Base-by-base conservation (phyloP, 2,797 vertebrate genomes). In the Geotrypetes seraphini region DNA sequence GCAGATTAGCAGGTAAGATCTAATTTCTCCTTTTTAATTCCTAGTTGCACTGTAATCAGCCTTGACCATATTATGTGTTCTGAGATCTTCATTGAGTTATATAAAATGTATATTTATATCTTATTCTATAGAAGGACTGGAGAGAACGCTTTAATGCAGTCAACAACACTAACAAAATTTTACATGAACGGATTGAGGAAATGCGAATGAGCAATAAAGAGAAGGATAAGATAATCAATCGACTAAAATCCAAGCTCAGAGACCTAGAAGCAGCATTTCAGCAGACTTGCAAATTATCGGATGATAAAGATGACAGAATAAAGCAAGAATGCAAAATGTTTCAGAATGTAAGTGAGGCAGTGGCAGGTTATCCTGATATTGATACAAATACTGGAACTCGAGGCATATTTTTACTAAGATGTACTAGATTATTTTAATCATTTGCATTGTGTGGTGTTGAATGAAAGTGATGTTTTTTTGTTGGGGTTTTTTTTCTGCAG, bases 261-360 rank as follows among this genome's bases (percentile, higher is more conserved):
- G 89, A 92, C 41, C 71, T 92, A 25, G 84, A 97, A 71, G 89
- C 88, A 37, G 79, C 79, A 0, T 61, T 77, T 34, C 80, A 89
- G 43, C 83, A 79, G 11, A 72, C 85, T 29, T 75, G 83, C 55
- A 87, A 71, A 41, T 76, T 90, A 11, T 75, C 84, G 0, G 85
- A 89, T 12, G 87, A 90, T 26, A 88, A 82, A 64, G 90, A 94
- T 31, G 69, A 76, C 0, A 71, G 67, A 43, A 71, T 84, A 4
- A 87, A 86, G 53, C 78, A 88, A n/a, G 91, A 97, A 63, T 84
- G 82, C 71, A 88, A 80, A 60, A 92, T 92, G 88, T 89, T 96
- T 64, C 90, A 95, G 47, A 87, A 96, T 5, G 95, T 97, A 65
- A 88, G 92, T 75, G 11, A 16, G 25, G 4, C n/a, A n/a, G n/a